phyloP scores from a whole-genome alignment of 2,888 invertebrate genomes.

The Taphrorychus bicolor region DNA sequence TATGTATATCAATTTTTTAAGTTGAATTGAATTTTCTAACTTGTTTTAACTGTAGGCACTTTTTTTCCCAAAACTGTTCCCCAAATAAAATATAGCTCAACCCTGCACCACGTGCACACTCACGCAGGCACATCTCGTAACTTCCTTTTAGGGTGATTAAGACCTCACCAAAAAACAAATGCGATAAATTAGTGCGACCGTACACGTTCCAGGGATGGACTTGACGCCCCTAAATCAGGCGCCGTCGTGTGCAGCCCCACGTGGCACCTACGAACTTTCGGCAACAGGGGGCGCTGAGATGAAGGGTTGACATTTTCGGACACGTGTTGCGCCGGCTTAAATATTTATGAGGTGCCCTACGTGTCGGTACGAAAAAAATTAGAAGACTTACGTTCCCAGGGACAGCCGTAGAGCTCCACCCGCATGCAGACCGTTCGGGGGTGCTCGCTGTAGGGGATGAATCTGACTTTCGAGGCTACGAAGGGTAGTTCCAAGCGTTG shows the following conservation, averaged over 20 bases:
- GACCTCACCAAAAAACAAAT: constrained; percentile 11
- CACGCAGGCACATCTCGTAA: not conserved
- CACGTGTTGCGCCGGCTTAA: constrained; percentile 27
- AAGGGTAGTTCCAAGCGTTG: constrained; percentile 83
- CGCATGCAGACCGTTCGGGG: constrained; percentile 91
- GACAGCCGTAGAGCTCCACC: constrained; percentile 89
- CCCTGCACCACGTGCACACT: not conserved
- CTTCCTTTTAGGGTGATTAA: not conserved
- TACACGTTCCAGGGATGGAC: constrained; percentile 28
- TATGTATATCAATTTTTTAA: too few species aligned
- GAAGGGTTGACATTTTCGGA: constrained; percentile 27
- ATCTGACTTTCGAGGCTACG: constrained; percentile 83
- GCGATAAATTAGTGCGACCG: constrained; percentile 32
- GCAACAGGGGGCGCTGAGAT: constrained; percentile 18
- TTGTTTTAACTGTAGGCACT: too few species aligned
- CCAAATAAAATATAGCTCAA: not conserved
- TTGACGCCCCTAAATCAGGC: constrained; percentile 38
- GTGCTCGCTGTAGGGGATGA: constrained; percentile 86
- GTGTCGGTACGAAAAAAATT: not conserved
- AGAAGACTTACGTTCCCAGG: constrained; percentile 69
- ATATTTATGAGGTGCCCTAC: constrained; percentile 16
- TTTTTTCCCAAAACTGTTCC: not conserved
- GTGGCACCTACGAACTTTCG: constrained; percentile 17
- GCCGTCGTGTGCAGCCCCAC: constrained; percentile 32
- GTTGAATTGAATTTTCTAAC: too few species aligned